Conservation (phyloP, 2,797 vertebrate genomes). For the Oceanodroma leucorhoa region DNA sequence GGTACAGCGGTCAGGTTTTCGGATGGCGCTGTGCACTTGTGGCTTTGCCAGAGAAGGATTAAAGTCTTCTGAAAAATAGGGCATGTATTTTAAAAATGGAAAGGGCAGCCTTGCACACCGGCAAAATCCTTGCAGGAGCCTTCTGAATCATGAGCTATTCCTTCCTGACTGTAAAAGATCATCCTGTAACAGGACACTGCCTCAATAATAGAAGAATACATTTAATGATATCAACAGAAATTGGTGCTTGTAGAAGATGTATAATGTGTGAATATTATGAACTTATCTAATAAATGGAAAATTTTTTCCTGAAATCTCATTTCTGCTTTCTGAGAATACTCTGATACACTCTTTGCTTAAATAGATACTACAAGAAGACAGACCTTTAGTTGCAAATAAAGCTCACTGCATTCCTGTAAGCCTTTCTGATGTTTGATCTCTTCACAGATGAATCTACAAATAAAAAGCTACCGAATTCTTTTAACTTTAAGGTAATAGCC, state of each 20-base stretch:
- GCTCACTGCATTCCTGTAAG: not conserved
- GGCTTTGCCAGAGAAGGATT: not conserved
- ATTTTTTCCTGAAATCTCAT: not conserved
- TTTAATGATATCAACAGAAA: not conserved
- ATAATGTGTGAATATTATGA: not conserved
- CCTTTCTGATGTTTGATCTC: not conserved
- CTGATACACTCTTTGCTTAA: not conserved
- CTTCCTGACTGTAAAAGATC: not conserved
- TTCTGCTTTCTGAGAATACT: not conserved
- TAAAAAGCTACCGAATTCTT: conserved; percentile 71
- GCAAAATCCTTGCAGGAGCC: not conserved
- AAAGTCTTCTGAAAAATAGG: not conserved
- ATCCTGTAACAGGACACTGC: not conserved
- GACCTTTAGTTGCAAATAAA: not conserved
- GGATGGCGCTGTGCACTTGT: not conserved
- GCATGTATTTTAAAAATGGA: not conserved
- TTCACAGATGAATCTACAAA: conserved; percentile 73
- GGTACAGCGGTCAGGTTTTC: not conserved
- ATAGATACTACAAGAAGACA: not conserved
- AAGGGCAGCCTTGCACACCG: not conserved
- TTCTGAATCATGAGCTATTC: not conserved
- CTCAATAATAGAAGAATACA: not conserved
- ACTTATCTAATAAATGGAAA: not conserved
- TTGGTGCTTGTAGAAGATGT: not conserved
- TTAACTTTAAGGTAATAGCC: conserved; percentile 76